Conservation (phyloP, 2,113 vertebrate genomes). For the Percina caprodes region DNA sequence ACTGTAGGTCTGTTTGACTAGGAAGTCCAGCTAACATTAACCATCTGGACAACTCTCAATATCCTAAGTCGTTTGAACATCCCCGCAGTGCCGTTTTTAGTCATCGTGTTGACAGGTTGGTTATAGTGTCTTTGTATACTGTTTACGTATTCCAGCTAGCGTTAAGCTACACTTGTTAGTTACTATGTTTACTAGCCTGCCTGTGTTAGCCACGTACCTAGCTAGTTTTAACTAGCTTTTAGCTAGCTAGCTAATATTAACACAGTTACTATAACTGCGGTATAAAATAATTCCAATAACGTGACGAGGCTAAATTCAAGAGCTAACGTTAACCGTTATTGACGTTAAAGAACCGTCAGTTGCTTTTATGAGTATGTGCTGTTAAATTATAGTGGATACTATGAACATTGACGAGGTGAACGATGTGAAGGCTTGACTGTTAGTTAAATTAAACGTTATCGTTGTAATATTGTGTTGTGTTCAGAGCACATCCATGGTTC, state of each 20-base stretch:
- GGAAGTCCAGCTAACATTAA: slow-evolving; percentile 26
- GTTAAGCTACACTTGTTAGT: background rate
- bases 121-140: background rate
- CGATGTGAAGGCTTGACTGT: background rate
- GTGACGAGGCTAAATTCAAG: slow-evolving; percentile 10
- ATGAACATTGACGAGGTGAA: background rate
- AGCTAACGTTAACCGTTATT: background rate
- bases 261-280: background rate
- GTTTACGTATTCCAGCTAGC: too few species aligned
- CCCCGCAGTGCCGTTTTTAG: background rate
- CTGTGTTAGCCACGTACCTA: slow-evolving; percentile 32
- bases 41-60: background rate
- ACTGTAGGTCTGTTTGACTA: slow-evolving; percentile 18
- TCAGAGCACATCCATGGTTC: background rate
- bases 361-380: accelerated
- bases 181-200: background rate
- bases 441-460: background rate
- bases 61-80: background rate
- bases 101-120: background rate
- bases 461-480: background rate
- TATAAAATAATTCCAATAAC: background rate
- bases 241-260: background rate
- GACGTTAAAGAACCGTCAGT: accelerated
- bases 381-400: background rate
- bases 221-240: too few species aligned